A percentile compares a stretch with the other conserved stretches of the same genome.
Evolutionary conservation across 2,888 invertebrate species (phyloP).

Genomic region (Chydorus sphaericus): DNA sequence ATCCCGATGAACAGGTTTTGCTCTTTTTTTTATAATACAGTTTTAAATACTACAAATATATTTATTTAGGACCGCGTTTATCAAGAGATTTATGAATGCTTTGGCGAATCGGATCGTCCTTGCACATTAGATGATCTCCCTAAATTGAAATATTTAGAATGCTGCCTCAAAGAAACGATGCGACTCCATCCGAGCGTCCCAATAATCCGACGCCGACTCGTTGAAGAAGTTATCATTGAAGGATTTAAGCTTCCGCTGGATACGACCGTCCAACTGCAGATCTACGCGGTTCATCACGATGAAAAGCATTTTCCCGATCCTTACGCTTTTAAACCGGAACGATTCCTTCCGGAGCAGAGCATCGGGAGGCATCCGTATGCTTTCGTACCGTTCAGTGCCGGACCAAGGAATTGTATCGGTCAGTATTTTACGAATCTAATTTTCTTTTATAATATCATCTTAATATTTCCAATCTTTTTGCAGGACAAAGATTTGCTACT

Average conservation of each 20-base stretch:
- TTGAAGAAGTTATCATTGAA: not conserved
- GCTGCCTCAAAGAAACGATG: constrained; percentile 20
- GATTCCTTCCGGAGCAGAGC: constrained; percentile 18
- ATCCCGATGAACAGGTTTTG: constrained; percentile 34
- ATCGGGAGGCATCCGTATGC: constrained; percentile 19
- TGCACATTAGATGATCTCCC: constrained; percentile 27
- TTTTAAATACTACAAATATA: no score
- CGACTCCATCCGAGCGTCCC: constrained; percentile 12
- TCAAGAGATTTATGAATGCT: constrained; percentile 28
- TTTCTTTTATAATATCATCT: no score
- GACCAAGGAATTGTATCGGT: constrained; percentile 14
- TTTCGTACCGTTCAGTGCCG: constrained; percentile 22
- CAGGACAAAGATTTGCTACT: constrained; percentile 8
- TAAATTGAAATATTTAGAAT: constrained; percentile 18
- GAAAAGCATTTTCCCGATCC: constrained; percentile 18
- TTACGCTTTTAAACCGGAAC: constrained; percentile 17
- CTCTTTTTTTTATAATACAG: no score
- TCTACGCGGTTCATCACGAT: constrained; percentile 16
- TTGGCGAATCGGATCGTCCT: constrained; percentile 27
- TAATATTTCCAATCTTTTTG: not conserved
- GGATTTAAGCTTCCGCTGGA: not conserved
- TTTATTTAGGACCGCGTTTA: constrained; percentile 28
- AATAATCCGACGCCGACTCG: not conserved
- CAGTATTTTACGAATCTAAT: not conserved
- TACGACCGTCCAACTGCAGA: not conserved